Percentiles rank a stretch among this genome's conserved stretches.
phyloP scores from a whole-genome alignment of 2,113 vertebrate species.

The Lipophrys pholis region DNA sequence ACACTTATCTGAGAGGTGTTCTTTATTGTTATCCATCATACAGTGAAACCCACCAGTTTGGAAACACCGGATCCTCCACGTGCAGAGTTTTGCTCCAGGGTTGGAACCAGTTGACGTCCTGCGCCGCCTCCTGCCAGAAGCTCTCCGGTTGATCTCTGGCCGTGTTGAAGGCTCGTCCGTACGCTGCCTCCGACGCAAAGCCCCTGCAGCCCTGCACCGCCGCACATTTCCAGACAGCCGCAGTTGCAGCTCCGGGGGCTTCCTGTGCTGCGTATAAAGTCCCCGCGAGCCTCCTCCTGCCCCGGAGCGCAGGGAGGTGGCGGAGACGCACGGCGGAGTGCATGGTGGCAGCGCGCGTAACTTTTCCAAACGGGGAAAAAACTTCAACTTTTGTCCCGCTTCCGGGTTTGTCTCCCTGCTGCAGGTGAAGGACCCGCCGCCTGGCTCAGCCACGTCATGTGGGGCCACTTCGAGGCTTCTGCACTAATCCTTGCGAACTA shows the following conservation, averaged over 20 bases:
- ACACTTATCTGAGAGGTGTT: too few species aligned
- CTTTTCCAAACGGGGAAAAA: too few species aligned
- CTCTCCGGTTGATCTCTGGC: constrained; percentile 74
- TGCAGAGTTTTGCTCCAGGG: constrained; percentile 80
- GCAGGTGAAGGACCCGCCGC: too few species aligned
- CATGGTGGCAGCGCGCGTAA: too few species aligned
- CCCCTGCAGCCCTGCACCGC: constrained; percentile 11
- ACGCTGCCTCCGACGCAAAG: constrained; percentile 32
- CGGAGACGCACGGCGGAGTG: too few species aligned
- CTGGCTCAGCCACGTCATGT: constrained; percentile 17
- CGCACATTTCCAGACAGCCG: not conserved
- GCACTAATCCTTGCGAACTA: constrained; percentile 41
- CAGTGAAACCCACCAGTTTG: constrained; percentile 80
- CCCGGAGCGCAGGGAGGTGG: too few species aligned
- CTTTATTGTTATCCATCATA: too few species aligned
- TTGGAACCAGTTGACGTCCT: constrained; percentile 79
- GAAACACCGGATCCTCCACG: constrained; percentile 78
- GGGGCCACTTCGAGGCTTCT: not conserved
- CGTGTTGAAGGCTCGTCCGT: constrained; percentile 67
- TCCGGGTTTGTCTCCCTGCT: too few species aligned
- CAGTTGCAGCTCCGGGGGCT: too few species aligned
- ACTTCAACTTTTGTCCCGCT: too few species aligned
- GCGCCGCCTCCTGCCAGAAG: constrained; percentile 78
- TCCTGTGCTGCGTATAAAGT: too few species aligned
- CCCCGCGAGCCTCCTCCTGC: too few species aligned